These are phyloP conservation scores for Neodiprion pinetum DNA, from an alignment of 1,140 invertebrate genomes.

Conservation along the genomic window DNA sequence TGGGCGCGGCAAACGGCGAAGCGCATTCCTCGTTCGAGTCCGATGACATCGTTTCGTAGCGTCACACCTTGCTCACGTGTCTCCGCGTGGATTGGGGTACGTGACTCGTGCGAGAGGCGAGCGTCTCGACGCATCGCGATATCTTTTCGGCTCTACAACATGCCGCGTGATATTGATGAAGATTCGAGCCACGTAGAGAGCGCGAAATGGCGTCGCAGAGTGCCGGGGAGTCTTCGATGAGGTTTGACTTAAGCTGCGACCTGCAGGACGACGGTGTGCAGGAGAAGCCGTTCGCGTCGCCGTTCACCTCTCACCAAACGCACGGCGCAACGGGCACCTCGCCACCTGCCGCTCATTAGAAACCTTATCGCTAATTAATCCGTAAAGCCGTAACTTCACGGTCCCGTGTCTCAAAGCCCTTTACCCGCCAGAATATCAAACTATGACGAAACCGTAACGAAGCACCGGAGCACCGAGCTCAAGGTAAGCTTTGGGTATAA, in stretches of 20 bases:
- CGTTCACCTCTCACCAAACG: no score
- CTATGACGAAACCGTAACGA: slow-evolving; percentile 1
- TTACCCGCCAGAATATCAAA: neutral
- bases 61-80: slow-evolving; percentile 5
- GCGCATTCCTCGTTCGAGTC: slow-evolving; percentile 3
- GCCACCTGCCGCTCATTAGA: slow-evolving; percentile 63
- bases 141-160: neutral
- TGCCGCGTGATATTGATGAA: neutral
- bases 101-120: neutral
- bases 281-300: neutral
- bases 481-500: no score
- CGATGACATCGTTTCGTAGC: neutral
- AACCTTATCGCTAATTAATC: slow-evolving; percentile 64
- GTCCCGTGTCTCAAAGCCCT: slow-evolving; percentile 51
- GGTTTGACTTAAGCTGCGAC: neutral
- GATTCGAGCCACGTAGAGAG: neutral
- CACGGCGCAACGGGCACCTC: neutral
- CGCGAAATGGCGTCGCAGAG: no score
- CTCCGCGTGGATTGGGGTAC: neutral
- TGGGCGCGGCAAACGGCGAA: neutral
- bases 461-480: neutral
- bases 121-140: no score
- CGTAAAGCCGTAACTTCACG: slow-evolving; percentile 58
- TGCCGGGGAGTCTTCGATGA: no score
- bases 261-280: neutral